phyloP scores from a whole-genome alignment of 1,140 invertebrate species.

The Agrypnia vestita region DNA sequence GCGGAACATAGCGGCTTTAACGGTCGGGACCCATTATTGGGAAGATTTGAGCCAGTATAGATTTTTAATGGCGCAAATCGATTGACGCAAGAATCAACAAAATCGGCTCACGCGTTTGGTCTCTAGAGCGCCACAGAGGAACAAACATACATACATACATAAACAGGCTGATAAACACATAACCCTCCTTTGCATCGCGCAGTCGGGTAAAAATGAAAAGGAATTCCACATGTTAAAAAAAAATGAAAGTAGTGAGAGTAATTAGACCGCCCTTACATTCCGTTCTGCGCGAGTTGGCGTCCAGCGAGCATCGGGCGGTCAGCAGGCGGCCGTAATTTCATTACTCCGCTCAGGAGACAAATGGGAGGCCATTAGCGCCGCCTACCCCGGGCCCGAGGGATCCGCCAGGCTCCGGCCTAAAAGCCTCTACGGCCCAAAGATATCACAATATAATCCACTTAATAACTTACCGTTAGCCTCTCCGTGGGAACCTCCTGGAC shows the following conservation, averaged over 20 bases:
- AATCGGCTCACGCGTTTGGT: too few relatives aligned
- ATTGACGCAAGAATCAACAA: too few relatives aligned
- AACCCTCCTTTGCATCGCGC: too few relatives aligned
- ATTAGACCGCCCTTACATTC: slow-evolving; percentile 50
- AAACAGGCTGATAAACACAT: too few relatives aligned
- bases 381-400: slow-evolving; percentile 32
- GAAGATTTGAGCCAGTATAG: too few relatives aligned
- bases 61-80: too few relatives aligned
- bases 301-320: slow-evolving; percentile 11
- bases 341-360: slow-evolving; percentile 59
- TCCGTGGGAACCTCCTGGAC: slow-evolving; percentile 27
- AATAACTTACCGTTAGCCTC: slow-evolving; percentile 32
- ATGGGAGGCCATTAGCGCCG: slow-evolving; percentile 59
- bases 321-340: slow-evolving; percentile 59
- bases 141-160: too few relatives aligned
- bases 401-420: slow-evolving; percentile 40
- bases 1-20: too few relatives aligned
- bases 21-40: too few relatives aligned
- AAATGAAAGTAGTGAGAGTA: slow-evolving; percentile 42
- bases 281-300: slow-evolving; percentile 17
- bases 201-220: too few relatives aligned
- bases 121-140: too few relatives aligned
- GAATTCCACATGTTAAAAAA: too few relatives aligned
- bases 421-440: slow-evolving; percentile 45
- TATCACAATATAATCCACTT: slow-evolving; percentile 49